These are phyloP conservation scores for Trematocara zebra DNA, from an alignment of 2,113 vertebrate species.

Conservation along the genomic window DNA sequence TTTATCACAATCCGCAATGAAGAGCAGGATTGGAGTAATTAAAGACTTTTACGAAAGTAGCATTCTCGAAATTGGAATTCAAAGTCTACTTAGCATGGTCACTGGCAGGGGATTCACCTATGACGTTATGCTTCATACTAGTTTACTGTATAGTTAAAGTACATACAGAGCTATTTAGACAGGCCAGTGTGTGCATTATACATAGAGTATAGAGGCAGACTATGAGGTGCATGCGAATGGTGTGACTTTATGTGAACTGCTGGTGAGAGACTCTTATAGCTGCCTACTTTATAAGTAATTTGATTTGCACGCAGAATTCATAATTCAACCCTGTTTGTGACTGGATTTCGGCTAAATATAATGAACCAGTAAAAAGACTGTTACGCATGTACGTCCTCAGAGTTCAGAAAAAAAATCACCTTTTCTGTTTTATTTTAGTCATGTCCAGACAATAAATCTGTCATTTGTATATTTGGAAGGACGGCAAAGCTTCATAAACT, in stretches of 20 bases:
- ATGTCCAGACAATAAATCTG: neutral
- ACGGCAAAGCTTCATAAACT: neutral
- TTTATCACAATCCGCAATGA: conserved; percentile 71
- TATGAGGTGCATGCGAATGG: neutral
- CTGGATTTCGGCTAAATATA: neutral
- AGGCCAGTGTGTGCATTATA: conserved; percentile 12
- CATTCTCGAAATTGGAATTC: conserved; percentile 62
- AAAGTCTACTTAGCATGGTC: conserved; percentile 39
- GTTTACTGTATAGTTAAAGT: conserved; percentile 11
- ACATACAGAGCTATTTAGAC: conserved; percentile 5
- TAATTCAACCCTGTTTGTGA: neutral
- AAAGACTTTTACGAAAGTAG: conserved; percentile 65
- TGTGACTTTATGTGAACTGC: conserved; percentile 7
- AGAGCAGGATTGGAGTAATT: conserved; percentile 62
- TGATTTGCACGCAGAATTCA: conserved; percentile 14
- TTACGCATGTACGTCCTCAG: neutral
- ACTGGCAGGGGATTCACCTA: conserved; percentile 33
- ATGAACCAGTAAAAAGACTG: conserved; percentile 12
- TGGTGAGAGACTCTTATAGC: neutral
- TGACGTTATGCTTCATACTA: conserved; percentile 27
- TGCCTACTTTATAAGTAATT: conserved; percentile 1
- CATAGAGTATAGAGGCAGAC: neutral
- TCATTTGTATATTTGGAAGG: neutral
- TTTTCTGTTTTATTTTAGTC: neutral
- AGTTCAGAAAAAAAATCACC: neutral